Base-by-base conservation (phyloP, 2,888 invertebrate genomes). In the Ochropleura leucogaster region DNA sequence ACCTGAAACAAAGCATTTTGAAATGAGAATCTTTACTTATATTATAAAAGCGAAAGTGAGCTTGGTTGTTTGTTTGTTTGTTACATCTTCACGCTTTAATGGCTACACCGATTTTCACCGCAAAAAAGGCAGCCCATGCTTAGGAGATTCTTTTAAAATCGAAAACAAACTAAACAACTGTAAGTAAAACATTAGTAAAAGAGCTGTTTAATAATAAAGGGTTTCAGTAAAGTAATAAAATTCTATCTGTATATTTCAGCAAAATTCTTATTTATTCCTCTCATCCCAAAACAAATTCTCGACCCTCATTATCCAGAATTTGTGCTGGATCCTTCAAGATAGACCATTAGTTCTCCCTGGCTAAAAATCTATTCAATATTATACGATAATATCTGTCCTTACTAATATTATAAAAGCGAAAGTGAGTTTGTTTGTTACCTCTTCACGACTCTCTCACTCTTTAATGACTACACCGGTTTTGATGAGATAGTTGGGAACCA, bases 311-410 rank as follows among this genome's bases (percentile, higher is more conserved):
- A 18, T 75, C 18, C 55, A 30, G 40, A 46, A 16, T 47, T 73
- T 20, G 20, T 80, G 30, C 44, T 7, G 12, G 67, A 73, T 80
- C 63, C 63, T 62, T 40, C 46, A 55, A 66, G 20, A 51, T n/a
- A 18, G 40, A 65, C 51, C 9, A 66, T 77, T 64, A 82, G 68
- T 64, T 53, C n/a, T 57, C 40, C 47, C 67, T 53, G 65, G 55
- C 53, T 8, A 63, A 55, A 64, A 63, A 80, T 46, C 30, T 30
- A 30, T 30, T 30, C 30, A 2, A 30, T 3, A 30, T 30, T 30
- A 30, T 3, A 30, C 3, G 30, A 30, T 30, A 30, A 30, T 30
- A 30, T 3, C 30, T 30, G n/a, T n/a, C n/a, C n/a, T n/a, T n/a
- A n/a, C n/a, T n/a, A n/a, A n/a, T n/a, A n/a, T n/a, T n/a, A n/a